Evolutionary conservation across 2,888 invertebrate genomes (phyloP), one percentile per base, ranked within the genome.

Genomic region (Helobdella robusta): DNA sequence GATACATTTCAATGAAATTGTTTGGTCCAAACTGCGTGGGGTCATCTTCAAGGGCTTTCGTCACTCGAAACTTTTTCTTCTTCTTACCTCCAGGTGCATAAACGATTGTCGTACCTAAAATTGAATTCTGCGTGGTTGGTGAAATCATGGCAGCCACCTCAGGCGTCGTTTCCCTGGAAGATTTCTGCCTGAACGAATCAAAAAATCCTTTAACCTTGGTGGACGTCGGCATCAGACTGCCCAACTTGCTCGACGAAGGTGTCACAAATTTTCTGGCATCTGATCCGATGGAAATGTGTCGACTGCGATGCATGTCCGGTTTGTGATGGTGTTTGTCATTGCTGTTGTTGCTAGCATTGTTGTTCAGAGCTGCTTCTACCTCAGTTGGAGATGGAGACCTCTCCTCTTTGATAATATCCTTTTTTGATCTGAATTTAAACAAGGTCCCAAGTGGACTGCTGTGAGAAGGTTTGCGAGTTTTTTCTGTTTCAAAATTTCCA

Each of bases 111-210:
- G 56, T 28, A 8, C 56, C 56, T 32, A 56, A 32, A 28, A n/a
- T 56, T 25, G 46, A 20, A 3, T 50, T 11, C 46, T 46, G 62
- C 44, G 20, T 40, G 11, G 60, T 25, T n/a, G 62, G 32, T 15
- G 62, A 23, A 30, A 30, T 32, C 5, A 34, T 11, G 1, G 2
- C 30, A 20, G 25, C 18, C 23, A 28, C 30, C 5, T 62, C 62
- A 15, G 62, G 50, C 2, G 50, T 50, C 8, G 62, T 46, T 15
- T 62, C 62, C 23, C 62, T 5, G 30, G 44, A 52, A 3, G 64
- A 46, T 50, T 62, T 40, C 40, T 64, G 64, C 15, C 67, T 54
- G 52, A 67, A 67, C 20, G 67, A 67, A 15, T 67, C 67, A 35
- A 67, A 65, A 23, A 67, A 59, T n/a, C 64, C 64, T 34, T 40